These are phyloP conservation scores for Hipparchia sbordonii DNA, from an alignment of 2,888 invertebrate species.

Conservation along the genomic window DNA sequence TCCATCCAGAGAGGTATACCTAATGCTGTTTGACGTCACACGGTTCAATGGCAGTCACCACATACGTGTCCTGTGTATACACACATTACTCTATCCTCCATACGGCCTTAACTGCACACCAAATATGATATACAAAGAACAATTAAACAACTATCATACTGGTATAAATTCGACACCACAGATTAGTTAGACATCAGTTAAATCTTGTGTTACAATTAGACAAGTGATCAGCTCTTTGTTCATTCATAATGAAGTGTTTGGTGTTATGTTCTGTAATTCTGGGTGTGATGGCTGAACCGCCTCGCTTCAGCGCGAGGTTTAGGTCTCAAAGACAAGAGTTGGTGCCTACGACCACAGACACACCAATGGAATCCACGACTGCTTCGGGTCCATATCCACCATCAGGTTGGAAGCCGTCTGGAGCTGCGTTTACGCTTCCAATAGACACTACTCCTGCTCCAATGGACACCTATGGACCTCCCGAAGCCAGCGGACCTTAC, in stretches of 20 bases:
- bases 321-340: conserved; percentile 73
- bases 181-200: conserved; percentile 40
- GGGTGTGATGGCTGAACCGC: conserved; percentile 66
- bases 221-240: conserved; percentile 5
- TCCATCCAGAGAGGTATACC: conserved; percentile 34
- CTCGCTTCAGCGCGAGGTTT: conserved; percentile 77
- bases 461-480: conserved; percentile 52
- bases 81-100: conserved; percentile 54
- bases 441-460: conserved; percentile 55
- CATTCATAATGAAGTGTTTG: conserved; percentile 62
- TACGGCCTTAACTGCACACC: conserved; percentile 51
- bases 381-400: conserved; percentile 59
- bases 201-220: conserved; percentile 42
- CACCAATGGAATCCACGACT: conserved; percentile 64
- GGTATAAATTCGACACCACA: conserved; percentile 39
- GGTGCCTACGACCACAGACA: conserved; percentile 72
- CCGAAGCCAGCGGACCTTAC: conserved; percentile 58
- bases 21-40: conserved; percentile 47
- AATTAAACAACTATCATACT: conserved; percentile 37
- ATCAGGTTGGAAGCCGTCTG: conserved; percentile 74
- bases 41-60: conserved; percentile 64
- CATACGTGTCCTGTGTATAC: conserved; percentile 57
- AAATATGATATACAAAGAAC: conserved; percentile 47
- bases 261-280: conserved; percentile 57
- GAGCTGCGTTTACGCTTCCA: conserved; percentile 52